Conservation (phyloP, 1,140 invertebrate genomes). For the Tetraneura akinire region DNA sequence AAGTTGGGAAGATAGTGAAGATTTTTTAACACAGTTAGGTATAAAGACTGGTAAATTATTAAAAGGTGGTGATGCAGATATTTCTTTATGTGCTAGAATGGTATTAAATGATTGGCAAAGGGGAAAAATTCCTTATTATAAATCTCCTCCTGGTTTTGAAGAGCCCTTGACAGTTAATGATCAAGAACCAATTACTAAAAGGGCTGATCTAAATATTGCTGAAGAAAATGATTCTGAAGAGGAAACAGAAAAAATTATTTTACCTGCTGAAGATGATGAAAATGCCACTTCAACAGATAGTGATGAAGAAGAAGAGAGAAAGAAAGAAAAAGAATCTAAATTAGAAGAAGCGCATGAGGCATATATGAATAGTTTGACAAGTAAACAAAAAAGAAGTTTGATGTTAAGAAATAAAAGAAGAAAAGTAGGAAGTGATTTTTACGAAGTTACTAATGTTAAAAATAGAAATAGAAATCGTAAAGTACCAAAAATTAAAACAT, state of each 20-base stretch:
- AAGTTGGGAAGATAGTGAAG: slow-evolving; percentile 75
- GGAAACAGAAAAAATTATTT: slow-evolving; percentile 45
- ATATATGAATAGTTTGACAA: slow-evolving; percentile 62
- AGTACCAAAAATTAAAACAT: neutral
- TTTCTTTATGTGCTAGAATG: slow-evolving; percentile 86
- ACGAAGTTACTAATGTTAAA: slow-evolving; percentile 90
- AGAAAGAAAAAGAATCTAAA: slow-evolving; percentile 52
- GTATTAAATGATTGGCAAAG: slow-evolving; percentile 98
- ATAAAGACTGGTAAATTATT: slow-evolving; percentile 83
- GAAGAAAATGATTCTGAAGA: slow-evolving; percentile 52
- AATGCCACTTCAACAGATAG: slow-evolving; percentile 57
- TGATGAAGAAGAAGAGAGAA: slow-evolving; percentile 56
- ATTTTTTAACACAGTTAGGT: slow-evolving; percentile 93
- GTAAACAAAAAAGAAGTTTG: slow-evolving; percentile 74
- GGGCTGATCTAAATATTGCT: slow-evolving; percentile 55
- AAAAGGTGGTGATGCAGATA: slow-evolving; percentile 95
- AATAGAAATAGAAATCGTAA: slow-evolving; percentile 65
- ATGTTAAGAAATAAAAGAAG: slow-evolving; percentile 76
- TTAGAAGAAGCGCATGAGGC: slow-evolving; percentile 59
- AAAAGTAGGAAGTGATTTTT: slow-evolving; percentile 91
- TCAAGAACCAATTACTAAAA: slow-evolving; percentile 56
- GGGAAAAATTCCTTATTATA: slow-evolving; percentile 94
- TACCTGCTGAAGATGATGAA: slow-evolving; percentile 47
- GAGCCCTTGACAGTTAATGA: slow-evolving; percentile 59
- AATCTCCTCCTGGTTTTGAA: slow-evolving; percentile 78